phyloP scores from a whole-genome alignment of 2,113 vertebrate species.

The Pteronura brasiliensis region DNA sequence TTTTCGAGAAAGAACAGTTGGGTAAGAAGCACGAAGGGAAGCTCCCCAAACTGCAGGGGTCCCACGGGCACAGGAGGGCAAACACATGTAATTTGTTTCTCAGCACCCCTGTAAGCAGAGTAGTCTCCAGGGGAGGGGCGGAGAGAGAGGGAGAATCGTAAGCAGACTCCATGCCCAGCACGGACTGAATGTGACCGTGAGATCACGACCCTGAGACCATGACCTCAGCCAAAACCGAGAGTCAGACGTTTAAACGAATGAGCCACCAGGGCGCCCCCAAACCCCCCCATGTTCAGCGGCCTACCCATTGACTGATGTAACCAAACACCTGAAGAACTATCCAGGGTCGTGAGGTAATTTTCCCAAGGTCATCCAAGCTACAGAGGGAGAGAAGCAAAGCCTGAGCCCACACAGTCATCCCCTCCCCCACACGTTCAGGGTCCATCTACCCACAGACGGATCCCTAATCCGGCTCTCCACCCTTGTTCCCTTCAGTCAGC shows the following conservation, averaged over 20 bases:
- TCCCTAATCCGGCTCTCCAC: not conserved
- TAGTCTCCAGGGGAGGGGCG: not conserved
- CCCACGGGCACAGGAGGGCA: not conserved
- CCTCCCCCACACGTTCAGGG: not conserved
- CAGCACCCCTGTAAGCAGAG: not conserved
- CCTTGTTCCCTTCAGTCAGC: not conserved
- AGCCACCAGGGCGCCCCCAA: not conserved
- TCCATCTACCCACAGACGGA: not conserved
- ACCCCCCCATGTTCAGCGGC: not conserved
- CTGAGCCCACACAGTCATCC: not conserved
- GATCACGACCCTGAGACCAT: not conserved
- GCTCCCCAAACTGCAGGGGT: not conserved
- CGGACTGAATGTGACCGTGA: not conserved
- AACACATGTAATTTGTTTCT: fast-evolving
- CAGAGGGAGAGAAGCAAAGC: not conserved
- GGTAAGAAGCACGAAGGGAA: not conserved
- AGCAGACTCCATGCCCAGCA: not conserved
- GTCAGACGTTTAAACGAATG: not conserved
- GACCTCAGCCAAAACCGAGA: not conserved
- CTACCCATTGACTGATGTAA: not conserved
- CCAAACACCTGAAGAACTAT: not conserved
- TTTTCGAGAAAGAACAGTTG: not conserved
- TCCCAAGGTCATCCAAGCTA: not conserved
- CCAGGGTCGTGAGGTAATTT: not conserved
- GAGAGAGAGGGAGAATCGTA: not conserved